Evolutionary conservation across 2,113 vertebrate species (phyloP), one percentile per base, ranked within the genome.

Genomic region (Heterocephalus glaber): DNA sequence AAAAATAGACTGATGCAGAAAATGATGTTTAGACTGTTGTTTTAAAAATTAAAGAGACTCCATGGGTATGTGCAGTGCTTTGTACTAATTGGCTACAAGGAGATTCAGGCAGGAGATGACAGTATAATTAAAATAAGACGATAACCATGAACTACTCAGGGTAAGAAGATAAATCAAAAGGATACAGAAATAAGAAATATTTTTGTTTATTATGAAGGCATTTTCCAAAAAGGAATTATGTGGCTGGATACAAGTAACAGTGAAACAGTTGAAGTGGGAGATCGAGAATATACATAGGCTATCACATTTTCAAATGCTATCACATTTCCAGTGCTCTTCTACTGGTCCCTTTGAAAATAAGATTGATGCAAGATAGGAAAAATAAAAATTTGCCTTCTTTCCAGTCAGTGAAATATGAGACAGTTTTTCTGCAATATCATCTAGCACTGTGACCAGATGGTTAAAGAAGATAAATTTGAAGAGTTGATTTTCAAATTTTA

Each of bases 391-490:
- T 89, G 61, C 66, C 14, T 44, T 92, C 44, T 96, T 38, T 44
- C 44, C 89, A 80, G 65, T 41, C 86, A 94, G 28, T 70, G 82
- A 95, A 90, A 90, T 79, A 20, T 66, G 77, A 96, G n/a, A 52
- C 9, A 20, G 0, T 54, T 65, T 96, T 96, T 88, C 85, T 83
- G 41, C 35, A 26, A 79, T 92, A 93, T 92, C 83, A 84, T 84
- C 91, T 91, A 92, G 54, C 44, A 86, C 84, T 70, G 52, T 95
- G 82, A 93, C 89, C 94, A 96, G 93, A 95, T 97, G 83, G 93
- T 95, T 89, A 95, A 96, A 79, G 91, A 93, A 92, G 79, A 96
- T 93, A 86, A 79, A 97, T 95, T 96, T 95, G 92, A 93, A 81
- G 68, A 74, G 82, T 22, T 80, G 86, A 94, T 89, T 88, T 92